phyloP scores from a whole-genome alignment of 2,113 vertebrate genomes.

The Centropus unirufus region DNA sequence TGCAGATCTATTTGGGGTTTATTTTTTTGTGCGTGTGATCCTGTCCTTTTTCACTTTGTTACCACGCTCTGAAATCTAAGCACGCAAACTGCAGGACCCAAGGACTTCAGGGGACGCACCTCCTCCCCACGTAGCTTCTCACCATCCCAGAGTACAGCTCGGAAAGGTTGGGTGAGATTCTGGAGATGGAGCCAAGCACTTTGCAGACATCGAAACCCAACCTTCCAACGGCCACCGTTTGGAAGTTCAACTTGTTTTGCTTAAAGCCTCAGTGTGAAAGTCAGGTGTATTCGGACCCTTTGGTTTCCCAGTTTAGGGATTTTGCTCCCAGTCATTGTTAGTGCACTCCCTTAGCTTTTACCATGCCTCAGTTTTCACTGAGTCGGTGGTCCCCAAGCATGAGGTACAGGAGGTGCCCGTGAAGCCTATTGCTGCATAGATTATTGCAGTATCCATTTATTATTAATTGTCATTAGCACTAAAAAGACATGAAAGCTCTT shows the following conservation, averaged over 20 bases:
- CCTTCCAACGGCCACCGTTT: neutral
- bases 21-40: neutral
- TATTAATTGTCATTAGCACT: constrained; percentile 66
- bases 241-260: neutral
- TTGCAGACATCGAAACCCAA: neutral
- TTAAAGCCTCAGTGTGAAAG: neutral
- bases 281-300: neutral
- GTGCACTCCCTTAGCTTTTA: neutral
- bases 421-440: neutral
- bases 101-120: neutral
- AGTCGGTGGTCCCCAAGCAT: neutral
- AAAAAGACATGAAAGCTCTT: constrained; percentile 57
- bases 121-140: neutral
- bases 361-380: neutral
- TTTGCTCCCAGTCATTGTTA: neutral
- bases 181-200: neutral
- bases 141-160: neutral
- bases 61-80: neutral
- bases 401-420: neutral
- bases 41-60: neutral
- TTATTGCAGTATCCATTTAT: constrained; percentile 42
- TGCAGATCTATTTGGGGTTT: constrained; percentile 3
- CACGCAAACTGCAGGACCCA: neutral
- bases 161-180: neutral
- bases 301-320: neutral